phyloP scores from a whole-genome alignment of 2,797 vertebrate genomes.

The Channa striata region DNA sequence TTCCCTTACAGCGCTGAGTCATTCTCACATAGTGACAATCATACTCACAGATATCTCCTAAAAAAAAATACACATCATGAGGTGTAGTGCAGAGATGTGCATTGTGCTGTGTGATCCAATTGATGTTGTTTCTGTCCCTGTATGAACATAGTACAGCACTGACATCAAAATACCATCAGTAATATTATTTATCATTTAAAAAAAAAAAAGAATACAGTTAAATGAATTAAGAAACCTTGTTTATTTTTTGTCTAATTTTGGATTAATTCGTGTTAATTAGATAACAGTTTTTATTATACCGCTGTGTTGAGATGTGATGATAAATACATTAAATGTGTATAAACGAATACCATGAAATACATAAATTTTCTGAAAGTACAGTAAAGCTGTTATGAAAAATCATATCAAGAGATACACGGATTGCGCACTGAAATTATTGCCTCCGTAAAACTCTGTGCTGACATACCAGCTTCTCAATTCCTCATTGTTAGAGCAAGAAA shows the following conservation, averaged over 20 bases:
- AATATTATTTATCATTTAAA: not conserved
- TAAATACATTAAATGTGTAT: not conserved
- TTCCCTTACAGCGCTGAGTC: too few relatives aligned
- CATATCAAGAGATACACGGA: not conserved
- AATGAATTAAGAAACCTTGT: not conserved
- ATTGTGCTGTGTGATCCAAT: not conserved
- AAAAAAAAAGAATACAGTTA: not conserved
- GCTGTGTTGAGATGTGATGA: not conserved
- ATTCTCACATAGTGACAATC: too few relatives aligned
- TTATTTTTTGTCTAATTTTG: not conserved
- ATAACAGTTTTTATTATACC: not conserved
- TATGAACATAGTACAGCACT: not conserved
- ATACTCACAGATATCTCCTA: too few relatives aligned
- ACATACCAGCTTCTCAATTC: not conserved
- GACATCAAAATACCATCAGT: not conserved
- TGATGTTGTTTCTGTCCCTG: not conserved
- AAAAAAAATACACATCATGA: not conserved
- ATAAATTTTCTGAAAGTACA: not conserved
- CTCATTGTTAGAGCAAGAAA: slow-evolving; percentile 25
- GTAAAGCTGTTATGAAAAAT: not conserved
- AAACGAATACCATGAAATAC: too few relatives aligned
- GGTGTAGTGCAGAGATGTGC: not conserved
- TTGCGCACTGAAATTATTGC: not conserved
- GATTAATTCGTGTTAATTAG: not conserved
- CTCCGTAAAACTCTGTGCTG: not conserved